Evolutionary conservation across 2,113 vertebrate species (phyloP).

Genomic region (Cygnus atratus): DNA sequence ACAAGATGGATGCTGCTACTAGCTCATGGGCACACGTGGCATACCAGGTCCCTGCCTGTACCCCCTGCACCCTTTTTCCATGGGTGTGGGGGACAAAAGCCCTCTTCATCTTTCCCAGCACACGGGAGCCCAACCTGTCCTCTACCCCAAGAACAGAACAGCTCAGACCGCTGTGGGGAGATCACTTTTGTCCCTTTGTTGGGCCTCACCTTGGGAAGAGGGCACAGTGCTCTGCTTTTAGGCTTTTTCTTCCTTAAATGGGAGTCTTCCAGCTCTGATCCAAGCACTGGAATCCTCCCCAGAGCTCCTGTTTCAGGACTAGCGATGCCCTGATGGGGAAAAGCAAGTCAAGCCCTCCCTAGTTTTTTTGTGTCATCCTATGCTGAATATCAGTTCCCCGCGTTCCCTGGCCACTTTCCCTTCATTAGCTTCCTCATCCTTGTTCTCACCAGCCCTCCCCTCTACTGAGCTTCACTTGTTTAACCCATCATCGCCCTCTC

Average conservation of each 20-base stretch:
- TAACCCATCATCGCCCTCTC: not conserved
- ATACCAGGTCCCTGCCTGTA: not conserved
- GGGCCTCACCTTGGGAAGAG: constrained; percentile 12
- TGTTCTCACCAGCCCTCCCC: not conserved
- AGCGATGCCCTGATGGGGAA: constrained; percentile 18
- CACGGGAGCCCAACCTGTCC: not conserved
- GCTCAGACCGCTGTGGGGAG: not conserved
- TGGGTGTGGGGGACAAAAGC: not conserved
- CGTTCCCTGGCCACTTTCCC: not conserved
- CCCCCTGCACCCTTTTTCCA: not conserved
- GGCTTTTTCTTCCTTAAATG: constrained; percentile 62
- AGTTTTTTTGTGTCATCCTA: not conserved
- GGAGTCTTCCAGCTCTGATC: constrained; percentile 31
- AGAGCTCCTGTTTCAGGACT: constrained; percentile 36
- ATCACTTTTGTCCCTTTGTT: not conserved
- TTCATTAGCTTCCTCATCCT: not conserved
- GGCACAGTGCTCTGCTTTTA: constrained; percentile 16
- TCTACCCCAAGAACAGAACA: not conserved
- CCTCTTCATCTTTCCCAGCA: not conserved
- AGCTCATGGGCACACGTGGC: not conserved
- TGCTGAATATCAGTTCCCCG: not conserved
- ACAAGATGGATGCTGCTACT: not conserved
- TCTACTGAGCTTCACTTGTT: not conserved
- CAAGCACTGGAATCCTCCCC: constrained; percentile 24
- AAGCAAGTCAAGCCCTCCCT: not conserved